These are phyloP conservation scores for Cetoscarus ocellatus DNA, from an alignment of 2,797 vertebrate species.

Conservation along the genomic window DNA sequence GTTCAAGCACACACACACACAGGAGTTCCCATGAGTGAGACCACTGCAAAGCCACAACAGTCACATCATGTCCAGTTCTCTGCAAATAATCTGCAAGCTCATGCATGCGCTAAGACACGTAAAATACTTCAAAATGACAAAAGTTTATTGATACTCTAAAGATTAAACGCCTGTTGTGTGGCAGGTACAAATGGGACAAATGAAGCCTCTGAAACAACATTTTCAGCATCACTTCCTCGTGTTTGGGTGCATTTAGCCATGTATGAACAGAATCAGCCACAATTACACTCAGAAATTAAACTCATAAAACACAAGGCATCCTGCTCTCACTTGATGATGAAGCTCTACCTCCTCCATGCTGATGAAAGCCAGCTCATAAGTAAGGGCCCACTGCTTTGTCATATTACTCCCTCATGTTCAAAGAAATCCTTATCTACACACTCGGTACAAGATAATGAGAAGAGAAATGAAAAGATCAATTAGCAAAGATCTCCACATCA, in stretches of 20 bases:
- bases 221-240: too few relatives aligned
- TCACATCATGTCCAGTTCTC: background rate
- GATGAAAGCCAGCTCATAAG: slow-evolving; percentile 27
- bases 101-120: background rate
- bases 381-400: slow-evolving; percentile 3
- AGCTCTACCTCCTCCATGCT: slow-evolving; percentile 24
- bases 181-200: too few relatives aligned
- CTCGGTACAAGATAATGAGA: background rate
- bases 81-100: background rate
- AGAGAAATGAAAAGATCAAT: background rate
- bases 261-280: background rate
- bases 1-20: background rate
- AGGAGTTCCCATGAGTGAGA: slow-evolving; percentile 5
- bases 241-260: too few relatives aligned
- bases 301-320: slow-evolving; percentile 21
- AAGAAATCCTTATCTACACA: slow-evolving; percentile 1
- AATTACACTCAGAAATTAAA: slow-evolving; percentile 26
- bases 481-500: slow-evolving; percentile 2
- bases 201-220: too few relatives aligned
- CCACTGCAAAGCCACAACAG: slow-evolving; percentile 10
- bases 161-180: too few relatives aligned
- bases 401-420: slow-evolving; percentile 21
- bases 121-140: background rate
- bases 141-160: background rate
- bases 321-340: slow-evolving; percentile 4